Evolutionary conservation across 2,113 vertebrate genomes (phyloP).

Genomic region (Aphyosemion australe): DNA sequence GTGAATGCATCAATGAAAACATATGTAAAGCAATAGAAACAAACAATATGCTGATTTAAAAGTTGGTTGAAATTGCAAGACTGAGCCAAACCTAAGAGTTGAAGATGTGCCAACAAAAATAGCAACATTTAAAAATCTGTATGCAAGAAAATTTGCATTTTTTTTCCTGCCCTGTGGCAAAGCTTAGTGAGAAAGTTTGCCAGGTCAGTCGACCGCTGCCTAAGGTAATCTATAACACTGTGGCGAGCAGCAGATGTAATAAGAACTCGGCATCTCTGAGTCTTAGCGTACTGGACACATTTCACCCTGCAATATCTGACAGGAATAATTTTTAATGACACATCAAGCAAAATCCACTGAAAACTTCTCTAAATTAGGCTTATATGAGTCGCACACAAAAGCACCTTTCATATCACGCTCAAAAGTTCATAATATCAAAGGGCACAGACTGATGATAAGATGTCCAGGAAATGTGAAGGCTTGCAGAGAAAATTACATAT

Average conservation of each 20-base stretch:
- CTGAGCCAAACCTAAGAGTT: background rate
- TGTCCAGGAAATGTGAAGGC: constrained; percentile 62
- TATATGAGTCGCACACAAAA: constrained; percentile 31
- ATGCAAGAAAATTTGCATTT: constrained; percentile 22
- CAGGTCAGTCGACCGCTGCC: constrained; percentile 16
- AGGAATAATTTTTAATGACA: constrained; percentile 28
- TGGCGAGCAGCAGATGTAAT: constrained; percentile 8
- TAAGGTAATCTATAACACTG: constrained; percentile 37
- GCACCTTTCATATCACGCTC: constrained; percentile 54
- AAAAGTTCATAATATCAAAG: constrained; percentile 67
- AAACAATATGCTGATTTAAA: background rate
- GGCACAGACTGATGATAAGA: constrained; percentile 60
- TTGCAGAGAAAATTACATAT: constrained; percentile 69
- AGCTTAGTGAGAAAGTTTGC: constrained; percentile 28
- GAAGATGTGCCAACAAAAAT: background rate
- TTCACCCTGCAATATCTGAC: constrained; percentile 16
- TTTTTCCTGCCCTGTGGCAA: constrained; percentile 20
- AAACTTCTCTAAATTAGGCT: constrained; percentile 26
- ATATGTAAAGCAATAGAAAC: background rate
- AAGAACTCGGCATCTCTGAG: constrained; percentile 16
- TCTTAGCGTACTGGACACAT: background rate
- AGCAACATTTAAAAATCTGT: background rate
- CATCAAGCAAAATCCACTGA: constrained; percentile 8
- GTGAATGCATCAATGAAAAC: background rate
- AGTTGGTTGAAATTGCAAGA: background rate